Evolutionary conservation across 30 jellyfish, hydroid and myxozoan genomes (phyloP).

Genomic region (Hydractinia symbiolongicarpus): DNA sequence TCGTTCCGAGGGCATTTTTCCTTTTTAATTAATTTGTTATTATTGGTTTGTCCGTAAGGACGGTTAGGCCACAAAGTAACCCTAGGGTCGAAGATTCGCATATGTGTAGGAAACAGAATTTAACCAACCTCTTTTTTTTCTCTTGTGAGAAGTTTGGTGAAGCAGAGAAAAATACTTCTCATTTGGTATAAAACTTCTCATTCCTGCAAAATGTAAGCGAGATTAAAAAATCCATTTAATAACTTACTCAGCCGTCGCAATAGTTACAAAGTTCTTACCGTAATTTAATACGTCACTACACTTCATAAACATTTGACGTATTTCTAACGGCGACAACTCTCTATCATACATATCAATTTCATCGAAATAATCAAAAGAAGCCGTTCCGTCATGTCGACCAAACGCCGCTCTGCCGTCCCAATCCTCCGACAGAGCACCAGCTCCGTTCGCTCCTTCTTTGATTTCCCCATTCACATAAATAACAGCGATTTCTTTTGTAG

Average conservation of each 20-base stretch:
- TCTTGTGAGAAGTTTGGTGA: neutral
- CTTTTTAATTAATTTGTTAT: too few relatives aligned
- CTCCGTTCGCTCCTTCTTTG: conserved; percentile 78
- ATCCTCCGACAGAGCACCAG: conserved; percentile 90
- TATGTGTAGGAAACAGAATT: too few relatives aligned
- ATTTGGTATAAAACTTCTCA: conserved; percentile 18
- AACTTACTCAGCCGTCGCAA: neutral
- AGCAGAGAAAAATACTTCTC: neutral
- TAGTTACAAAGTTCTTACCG: conserved; percentile 28
- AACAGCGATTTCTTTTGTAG: conserved; percentile 78
- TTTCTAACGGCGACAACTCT: conserved; percentile 67
- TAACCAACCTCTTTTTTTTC: conserved; percentile 12
- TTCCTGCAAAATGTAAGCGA: neutral
- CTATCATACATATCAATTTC: conserved; percentile 71
- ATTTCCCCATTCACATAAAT: conserved; percentile 80
- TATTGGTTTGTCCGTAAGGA: too few relatives aligned
- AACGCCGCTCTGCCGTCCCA: conserved; percentile 93
- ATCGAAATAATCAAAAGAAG: conserved; percentile 68
- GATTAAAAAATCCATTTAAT: neutral
- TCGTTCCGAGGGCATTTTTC: too few relatives aligned
- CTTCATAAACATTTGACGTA: conserved; percentile 66
- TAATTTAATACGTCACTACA: conserved; percentile 63
- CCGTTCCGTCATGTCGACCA: conserved; percentile 65
- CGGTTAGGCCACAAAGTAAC: too few relatives aligned
- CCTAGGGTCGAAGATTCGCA: too few relatives aligned